Evolutionary conservation across 2,888 invertebrate genomes (phyloP).

Genomic region (Hirtodrosophila cameraria): DNA sequence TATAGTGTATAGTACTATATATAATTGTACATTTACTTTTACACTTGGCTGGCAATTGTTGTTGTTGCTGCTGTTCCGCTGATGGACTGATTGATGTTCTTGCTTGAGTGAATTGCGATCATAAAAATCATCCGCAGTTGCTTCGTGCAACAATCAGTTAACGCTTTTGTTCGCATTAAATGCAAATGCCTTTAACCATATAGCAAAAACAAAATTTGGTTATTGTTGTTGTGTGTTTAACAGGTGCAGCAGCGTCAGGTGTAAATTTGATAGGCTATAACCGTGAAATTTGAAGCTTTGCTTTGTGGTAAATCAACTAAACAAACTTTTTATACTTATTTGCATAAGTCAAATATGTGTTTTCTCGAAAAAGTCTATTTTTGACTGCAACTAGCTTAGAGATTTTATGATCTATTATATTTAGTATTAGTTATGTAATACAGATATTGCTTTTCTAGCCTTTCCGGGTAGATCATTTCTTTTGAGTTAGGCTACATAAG

Average conservation of each 20-base stretch:
- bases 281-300: slow-evolving; percentile 14
- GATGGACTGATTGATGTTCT: slow-evolving; percentile 46
- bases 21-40: slow-evolving; percentile 43
- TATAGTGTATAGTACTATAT: slow-evolving; percentile 36
- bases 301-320: slow-evolving; percentile 10
- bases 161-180: slow-evolving; percentile 12
- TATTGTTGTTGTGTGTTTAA: slow-evolving; percentile 19
- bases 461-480: no score
- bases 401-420: no score
- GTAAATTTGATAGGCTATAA: slow-evolving; percentile 23
- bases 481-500: no score
- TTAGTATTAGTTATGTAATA: no score
- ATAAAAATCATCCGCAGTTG: slow-evolving; percentile 13
- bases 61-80: slow-evolving; percentile 21
- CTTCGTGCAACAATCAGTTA: slow-evolving; percentile 21
- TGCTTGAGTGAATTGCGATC: slow-evolving; percentile 44
- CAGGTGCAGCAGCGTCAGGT: slow-evolving; percentile 43
- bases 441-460: no score
- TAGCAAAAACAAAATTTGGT: slow-evolving; percentile 16
- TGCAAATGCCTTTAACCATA: slow-evolving; percentile 16
- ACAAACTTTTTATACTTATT: slow-evolving; percentile 6
- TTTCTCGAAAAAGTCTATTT: no score
- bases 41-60: slow-evolving; percentile 43
- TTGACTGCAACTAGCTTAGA: no score
- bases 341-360: no score